phyloP scores from a whole-genome alignment of 2,113 vertebrate genomes.

The Gallinago paraguaiae region DNA sequence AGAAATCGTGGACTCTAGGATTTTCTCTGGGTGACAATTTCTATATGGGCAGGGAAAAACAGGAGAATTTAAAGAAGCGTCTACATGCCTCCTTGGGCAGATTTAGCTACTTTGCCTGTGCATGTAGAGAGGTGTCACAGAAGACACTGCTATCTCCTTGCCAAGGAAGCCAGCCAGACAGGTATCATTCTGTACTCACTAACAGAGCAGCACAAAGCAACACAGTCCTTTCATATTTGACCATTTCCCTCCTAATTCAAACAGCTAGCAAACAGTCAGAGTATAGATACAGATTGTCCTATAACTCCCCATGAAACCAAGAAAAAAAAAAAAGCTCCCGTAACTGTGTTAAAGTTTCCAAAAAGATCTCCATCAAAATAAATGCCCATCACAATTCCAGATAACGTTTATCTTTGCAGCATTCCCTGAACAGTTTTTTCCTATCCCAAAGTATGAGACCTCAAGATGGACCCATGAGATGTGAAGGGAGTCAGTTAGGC shows the following conservation, averaged over 20 bases:
- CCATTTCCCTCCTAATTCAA: not conserved
- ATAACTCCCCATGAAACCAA: not conserved
- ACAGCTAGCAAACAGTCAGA: not conserved
- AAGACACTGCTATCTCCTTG: not conserved
- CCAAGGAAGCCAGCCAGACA: not conserved
- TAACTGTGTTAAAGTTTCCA: not conserved
- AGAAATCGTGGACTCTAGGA: not conserved
- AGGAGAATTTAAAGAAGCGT: not conserved
- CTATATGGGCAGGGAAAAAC: not conserved
- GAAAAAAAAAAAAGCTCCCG: no score
- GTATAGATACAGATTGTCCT: not conserved
- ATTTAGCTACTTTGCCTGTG: not conserved
- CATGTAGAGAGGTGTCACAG: not conserved
- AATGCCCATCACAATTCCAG: not conserved
- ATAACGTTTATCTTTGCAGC: not conserved
- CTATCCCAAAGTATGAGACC: not conserved
- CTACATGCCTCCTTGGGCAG: not conserved
- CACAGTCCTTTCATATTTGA: not conserved
- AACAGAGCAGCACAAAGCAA: not conserved
- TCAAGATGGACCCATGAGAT: not conserved
- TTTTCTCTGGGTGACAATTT: not conserved
- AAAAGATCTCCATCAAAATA: not conserved
- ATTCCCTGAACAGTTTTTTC: not conserved
- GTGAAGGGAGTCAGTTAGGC: not conserved
- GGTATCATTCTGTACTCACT: not conserved